phyloP scores from a whole-genome alignment of 2,797 vertebrate genomes.

The Meriones psammophilus region DNA sequence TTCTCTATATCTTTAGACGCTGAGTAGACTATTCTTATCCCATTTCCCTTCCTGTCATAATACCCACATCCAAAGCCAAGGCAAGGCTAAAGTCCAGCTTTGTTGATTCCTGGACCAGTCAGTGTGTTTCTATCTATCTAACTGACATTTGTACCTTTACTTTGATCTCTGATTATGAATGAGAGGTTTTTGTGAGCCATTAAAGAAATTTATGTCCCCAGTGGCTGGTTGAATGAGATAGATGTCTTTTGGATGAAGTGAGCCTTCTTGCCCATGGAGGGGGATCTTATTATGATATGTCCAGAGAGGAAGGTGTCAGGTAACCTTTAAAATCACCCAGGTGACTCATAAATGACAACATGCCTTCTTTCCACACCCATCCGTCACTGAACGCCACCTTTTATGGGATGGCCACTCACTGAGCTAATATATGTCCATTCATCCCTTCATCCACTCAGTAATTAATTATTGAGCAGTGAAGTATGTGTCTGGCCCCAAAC shows the following conservation, averaged over 20 bases:
- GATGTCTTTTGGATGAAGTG: background rate
- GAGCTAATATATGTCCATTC: background rate
- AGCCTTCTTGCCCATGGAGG: background rate
- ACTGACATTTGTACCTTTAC: constrained; percentile 2
- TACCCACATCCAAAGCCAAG: background rate
- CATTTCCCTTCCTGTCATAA: background rate
- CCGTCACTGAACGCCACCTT: background rate
- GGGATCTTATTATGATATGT: background rate
- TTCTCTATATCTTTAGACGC: background rate
- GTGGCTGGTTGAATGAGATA: background rate
- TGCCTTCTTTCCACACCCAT: background rate
- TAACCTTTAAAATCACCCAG: background rate
- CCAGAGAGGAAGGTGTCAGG: background rate
- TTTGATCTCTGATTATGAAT: constrained; percentile 35
- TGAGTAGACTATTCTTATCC: background rate
- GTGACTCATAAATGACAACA: background rate
- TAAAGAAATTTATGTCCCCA: background rate
- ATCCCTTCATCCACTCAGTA: no score
- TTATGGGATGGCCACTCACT: background rate
- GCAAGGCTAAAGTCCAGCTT: constrained; percentile 54
- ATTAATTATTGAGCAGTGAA: background rate
- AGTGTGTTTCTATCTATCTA: background rate
- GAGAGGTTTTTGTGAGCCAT: background rate
- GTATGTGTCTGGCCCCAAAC: background rate
- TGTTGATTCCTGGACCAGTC: constrained; percentile 12